Base-by-base conservation (phyloP, 37 sponge, comb jelly and placozoan genomes). In the Halichondria panicea region DNA sequence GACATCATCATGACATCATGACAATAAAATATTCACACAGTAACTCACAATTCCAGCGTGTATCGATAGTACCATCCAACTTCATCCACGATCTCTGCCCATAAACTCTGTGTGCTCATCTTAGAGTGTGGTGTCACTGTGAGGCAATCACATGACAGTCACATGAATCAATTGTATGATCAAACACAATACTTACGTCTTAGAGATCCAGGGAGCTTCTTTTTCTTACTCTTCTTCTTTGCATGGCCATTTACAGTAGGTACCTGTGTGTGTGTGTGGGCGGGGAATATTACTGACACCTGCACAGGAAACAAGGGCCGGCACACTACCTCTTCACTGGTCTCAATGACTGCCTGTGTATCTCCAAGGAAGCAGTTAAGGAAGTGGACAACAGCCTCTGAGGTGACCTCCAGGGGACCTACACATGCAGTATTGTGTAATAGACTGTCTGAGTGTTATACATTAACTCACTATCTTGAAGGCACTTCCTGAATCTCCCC, bases 301-400 rank as follows among this genome's bases (percentile, higher is more conserved):
- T 36, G 15, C 11, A 64, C 31, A 34, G 35, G 4, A 7, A 8
- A 64, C 4, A 34, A 19, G 3, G 21, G 35, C 38, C 4, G 3
- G n/a, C 55, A 2, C 54, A 13, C 2, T 9, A 68, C 68, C 58
- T 78, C 67, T 24, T 68, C 79, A 18, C 15, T 55, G 28, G 19
- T 41, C 30, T 1, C 44, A 1, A 46, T 43, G n/a, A 13, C 42
- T 37, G 1, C 38, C 1, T 7, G 13, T 4, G 40, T 32, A 13
- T 72, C 52, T 1, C 83, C 77, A 34, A 84, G 74, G 54, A 89
- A 73, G 58, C 93, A 96, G 73, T 96, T 96, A 37, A 96, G 70
- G 68, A 89, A 87, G 81, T 96, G 90, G 24, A 79, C 79, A 18
- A 92, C 64, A 4, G 76, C 79, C 21, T 45, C 91, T 30, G 81